Evolutionary conservation across 2,113 vertebrate genomes (phyloP), one percentile per base, ranked within the genome.

Genomic region (Paradisaea rubra): DNA sequence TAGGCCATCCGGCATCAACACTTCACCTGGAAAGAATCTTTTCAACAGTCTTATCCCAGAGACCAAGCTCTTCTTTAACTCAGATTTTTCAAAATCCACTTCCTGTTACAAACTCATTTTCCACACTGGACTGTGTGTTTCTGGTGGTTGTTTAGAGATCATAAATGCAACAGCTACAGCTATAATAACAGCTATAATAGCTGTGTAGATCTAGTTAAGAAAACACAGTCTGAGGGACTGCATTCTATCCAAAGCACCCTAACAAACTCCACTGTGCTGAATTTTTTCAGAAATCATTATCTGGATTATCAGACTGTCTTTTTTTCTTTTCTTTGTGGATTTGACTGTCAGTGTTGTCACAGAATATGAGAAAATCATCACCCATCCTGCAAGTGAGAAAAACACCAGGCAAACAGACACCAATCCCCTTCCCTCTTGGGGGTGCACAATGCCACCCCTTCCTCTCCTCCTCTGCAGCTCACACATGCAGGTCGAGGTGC

Each of bases 401-500:
- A 77, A 6, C 2, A 23, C 13, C 31, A 37, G 35, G 35, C 22
- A 69, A 52, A 33, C 10, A 35, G 24, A 20, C 11, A 2, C 4
- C 24, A 28, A 64, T 5, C 6, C 50, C 39, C 35, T 61, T 81
- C 56, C 54, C 44, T 8, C 23, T 0, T 6, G 30, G 61, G 47
- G 20, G 15, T 7, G 42, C 23, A 5, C n/a, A 24, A 13, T 4
- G 8, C 30, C 61, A 49, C 3, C 35, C 44, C 33, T 53, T 63
- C 25, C 47, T 39, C 44, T 72, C 30, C 60, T 68, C 61, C 60
- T 7, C 41, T 11, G 27, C 5, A 5, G 33, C 2, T 72, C 78
- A 42, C 24, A 42, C 2, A 0, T 1, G 5, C 33, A 37, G 72
- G 50, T 1, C 33, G 47, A 42, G 10, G 23, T 9, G 33, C 16